phyloP scores from a whole-genome alignment of 1,140 invertebrate genomes.

The Kradibia gibbosae region DNA sequence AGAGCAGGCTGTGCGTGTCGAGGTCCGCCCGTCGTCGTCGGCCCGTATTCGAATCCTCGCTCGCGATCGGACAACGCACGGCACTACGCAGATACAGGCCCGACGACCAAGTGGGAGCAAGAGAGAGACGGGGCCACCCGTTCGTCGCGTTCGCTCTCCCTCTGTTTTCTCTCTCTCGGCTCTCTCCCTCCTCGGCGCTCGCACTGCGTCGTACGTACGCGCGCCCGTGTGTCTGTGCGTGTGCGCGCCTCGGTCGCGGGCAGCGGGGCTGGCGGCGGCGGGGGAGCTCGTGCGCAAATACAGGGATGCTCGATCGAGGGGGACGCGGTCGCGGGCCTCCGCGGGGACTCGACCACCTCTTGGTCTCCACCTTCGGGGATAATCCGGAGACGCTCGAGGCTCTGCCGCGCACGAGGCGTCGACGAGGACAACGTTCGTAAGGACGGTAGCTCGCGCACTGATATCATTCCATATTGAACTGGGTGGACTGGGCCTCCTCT shows the following conservation, averaged over 20 bases:
- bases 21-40: neutral
- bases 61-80: slow-evolving; percentile 33
- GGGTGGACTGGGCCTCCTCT: too few species aligned
- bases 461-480: slow-evolving; percentile 62
- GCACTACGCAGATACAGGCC: slow-evolving; percentile 39
- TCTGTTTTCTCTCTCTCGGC: neutral
- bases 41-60: slow-evolving; percentile 47
- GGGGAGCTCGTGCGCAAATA: too few species aligned
- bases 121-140: neutral
- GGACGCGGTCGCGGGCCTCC: too few species aligned
- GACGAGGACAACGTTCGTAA: slow-evolving; percentile 30
- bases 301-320: too few species aligned
- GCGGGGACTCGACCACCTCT: too few species aligned
- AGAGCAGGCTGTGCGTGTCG: neutral
- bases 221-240: neutral
- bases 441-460: slow-evolving; percentile 52
- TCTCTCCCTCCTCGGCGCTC: neutral
- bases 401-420: neutral
- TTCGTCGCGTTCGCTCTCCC: neutral
- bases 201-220: neutral
- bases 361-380: too few species aligned
- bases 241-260: too few species aligned
- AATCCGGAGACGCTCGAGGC: too few species aligned
- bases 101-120: slow-evolving; percentile 25
- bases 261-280: too few species aligned